Conservation (phyloP, 30 jellyfish, hydroid and myxozoan species). For the Turritopsis rubra region DNA sequence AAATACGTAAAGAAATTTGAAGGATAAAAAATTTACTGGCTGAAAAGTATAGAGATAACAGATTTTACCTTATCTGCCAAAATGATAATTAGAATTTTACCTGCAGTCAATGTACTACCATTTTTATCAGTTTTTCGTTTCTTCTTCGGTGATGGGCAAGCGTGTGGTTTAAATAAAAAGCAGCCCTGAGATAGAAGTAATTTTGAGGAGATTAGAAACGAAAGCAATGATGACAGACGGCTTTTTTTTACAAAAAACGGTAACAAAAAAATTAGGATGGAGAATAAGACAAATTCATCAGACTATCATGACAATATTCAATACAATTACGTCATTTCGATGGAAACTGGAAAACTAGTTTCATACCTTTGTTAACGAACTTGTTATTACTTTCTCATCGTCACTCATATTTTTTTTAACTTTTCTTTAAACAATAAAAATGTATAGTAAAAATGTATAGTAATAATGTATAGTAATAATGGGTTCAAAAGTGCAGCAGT, state of each 20-base stretch:
- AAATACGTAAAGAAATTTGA: too few species aligned
- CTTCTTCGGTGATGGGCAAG: not conserved
- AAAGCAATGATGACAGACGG: too few species aligned
- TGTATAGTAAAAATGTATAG: not conserved
- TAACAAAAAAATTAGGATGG: not conserved
- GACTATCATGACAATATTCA: too few species aligned
- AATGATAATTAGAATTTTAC: not conserved
- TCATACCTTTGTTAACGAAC: not conserved
- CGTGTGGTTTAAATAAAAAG: constrained; percentile 25
- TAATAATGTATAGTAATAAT: not conserved
- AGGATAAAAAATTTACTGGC: not conserved
- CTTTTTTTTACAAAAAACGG: too few species aligned
- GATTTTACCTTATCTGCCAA: too few species aligned
- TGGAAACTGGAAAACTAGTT: not conserved
- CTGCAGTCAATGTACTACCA: not conserved
- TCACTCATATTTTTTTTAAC: not conserved
- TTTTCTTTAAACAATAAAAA: not conserved
- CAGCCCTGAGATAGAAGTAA: constrained; percentile 29
- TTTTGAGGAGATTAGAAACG: not conserved
- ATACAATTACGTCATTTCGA: too few species aligned
- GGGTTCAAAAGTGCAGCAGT: too few species aligned
- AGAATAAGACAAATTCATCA: too few species aligned
- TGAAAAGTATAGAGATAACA: too few species aligned
- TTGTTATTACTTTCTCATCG: not conserved
- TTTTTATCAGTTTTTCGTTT: not conserved